Conservation (phyloP, 2,113 vertebrate genomes). For the Tetraodon nigroviridis region DNA sequence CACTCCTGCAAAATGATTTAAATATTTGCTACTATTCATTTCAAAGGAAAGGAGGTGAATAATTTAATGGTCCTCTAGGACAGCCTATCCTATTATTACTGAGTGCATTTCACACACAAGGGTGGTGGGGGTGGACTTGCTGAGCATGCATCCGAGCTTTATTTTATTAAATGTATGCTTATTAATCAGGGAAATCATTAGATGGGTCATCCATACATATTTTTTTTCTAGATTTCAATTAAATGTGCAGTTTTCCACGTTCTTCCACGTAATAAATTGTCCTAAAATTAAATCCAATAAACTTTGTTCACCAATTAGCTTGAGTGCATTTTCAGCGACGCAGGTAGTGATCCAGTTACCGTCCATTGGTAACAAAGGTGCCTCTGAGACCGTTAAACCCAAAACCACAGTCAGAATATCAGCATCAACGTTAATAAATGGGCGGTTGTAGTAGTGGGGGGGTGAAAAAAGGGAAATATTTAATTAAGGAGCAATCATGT, state of each 20-base stretch:
- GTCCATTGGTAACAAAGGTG: constrained; percentile 18
- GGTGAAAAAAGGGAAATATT: constrained; percentile 60
- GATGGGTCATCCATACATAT: background rate
- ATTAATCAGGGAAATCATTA: constrained; percentile 6
- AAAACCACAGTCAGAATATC: constrained; percentile 36
- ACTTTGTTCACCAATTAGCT: constrained; percentile 15
- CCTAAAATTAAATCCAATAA: constrained; percentile 3
- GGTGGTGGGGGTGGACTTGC: constrained; percentile 4
- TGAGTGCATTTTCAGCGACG: constrained; percentile 21
- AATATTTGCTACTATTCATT: constrained; percentile 49
- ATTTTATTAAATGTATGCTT: constrained; percentile 24
- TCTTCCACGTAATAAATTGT: background rate
- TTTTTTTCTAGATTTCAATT: background rate
- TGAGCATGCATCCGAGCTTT: constrained; percentile 3
- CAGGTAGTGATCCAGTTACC: constrained; percentile 37
- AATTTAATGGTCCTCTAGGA: constrained; percentile 42
- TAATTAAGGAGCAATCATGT: constrained; percentile 75
- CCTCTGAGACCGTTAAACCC: constrained; percentile 41
- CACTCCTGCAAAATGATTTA: constrained; percentile 42
- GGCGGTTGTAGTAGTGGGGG: constrained; percentile 32
- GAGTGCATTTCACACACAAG: constrained; percentile 31
- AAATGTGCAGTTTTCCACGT: background rate
- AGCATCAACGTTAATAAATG: constrained; percentile 46
- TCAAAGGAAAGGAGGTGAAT: constrained; percentile 39
- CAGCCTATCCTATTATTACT: constrained; percentile 29